Base-by-base conservation (phyloP, 2,888 invertebrate species). In the Apocheima hispidaria region DNA sequence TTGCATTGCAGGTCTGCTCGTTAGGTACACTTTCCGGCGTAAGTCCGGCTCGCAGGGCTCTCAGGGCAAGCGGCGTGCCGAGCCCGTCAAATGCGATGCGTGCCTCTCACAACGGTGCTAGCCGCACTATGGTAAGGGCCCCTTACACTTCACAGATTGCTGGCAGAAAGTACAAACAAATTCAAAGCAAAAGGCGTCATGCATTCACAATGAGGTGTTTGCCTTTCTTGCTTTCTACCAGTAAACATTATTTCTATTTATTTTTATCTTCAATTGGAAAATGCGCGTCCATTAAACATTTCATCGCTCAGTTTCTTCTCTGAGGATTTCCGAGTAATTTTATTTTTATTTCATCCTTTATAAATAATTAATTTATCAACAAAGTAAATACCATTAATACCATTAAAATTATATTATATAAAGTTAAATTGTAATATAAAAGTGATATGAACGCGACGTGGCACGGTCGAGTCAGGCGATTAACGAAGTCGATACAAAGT, bases 1-100 rank as follows among this genome's bases (percentile, higher is more conserved):
- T 92, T 92, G 87, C 90, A 92, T 93, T 93, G 88, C 93, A 93
- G 93, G 93, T 93, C 93, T 93, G 83, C 93, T 93, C 91, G 93
- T 93, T 93, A 93, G 93, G 93, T 93, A 93, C 92, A 93, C 93
- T 89, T 93, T 93, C 89, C 93, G 93, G 85, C 93, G 93, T 93
- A 93, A 93, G 89, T 92, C 93, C 88, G 91, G 90, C 84, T 89
- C 92, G 84, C 92, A 92, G 83, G 89, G 86, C 87, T 88, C 92
- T 86, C 91, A 90, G 87, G 86, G 85, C 87, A 91, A 88, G 87
- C 87, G 89, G 82, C 90, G 89, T 79, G 83, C 87, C 79, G 92
- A 93, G 84, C 89, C 91, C 83, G 91, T 90, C 88, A 88, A 90
- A 87, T 93, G 93, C 89, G 92, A 93, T 86, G 92, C 93, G 88